Evolutionary conservation across 1,140 invertebrate species (phyloP).

Genomic region (Macrotrachela quadricornifera): DNA sequence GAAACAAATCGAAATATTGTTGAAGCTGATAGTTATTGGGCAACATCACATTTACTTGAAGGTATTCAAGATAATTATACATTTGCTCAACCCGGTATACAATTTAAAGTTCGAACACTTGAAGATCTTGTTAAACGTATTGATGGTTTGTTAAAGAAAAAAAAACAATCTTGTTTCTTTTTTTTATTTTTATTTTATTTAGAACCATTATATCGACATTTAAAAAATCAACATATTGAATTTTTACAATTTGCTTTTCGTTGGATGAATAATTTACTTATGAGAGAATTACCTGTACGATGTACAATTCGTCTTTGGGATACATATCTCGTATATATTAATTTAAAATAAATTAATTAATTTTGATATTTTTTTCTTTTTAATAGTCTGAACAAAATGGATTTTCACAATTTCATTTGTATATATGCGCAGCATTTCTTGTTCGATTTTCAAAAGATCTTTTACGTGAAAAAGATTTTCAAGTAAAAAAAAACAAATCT

Average conservation of each 20-base stretch:
- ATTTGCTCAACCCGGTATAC: slow-evolving; percentile 96
- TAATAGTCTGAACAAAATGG: slow-evolving; percentile 60
- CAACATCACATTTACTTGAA: slow-evolving; percentile 85
- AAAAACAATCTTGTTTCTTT: background rate
- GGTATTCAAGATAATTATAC: slow-evolving; percentile 99
- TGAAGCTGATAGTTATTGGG: slow-evolving; percentile 98
- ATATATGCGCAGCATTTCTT: slow-evolving; percentile 96
- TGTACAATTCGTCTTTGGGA: slow-evolving; percentile 98
- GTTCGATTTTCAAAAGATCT: slow-evolving; percentile 73
- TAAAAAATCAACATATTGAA: slow-evolving; percentile 76
- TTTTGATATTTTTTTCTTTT: no score
- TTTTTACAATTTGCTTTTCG: slow-evolving; percentile 98
- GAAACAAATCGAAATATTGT: slow-evolving; percentile 58
- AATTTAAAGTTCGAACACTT: slow-evolving; percentile 64
- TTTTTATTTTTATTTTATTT: background rate
- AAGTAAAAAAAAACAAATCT: slow-evolving; percentile 36
- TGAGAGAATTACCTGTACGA: slow-evolving; percentile 78
- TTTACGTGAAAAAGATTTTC: slow-evolving; percentile 77
- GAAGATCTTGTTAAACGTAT: slow-evolving; percentile 86
- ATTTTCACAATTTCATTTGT: slow-evolving; percentile 88
- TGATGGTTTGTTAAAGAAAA: slow-evolving; percentile 49
- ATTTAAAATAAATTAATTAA: no score
- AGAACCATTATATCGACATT: slow-evolving; percentile 36
- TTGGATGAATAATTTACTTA: slow-evolving; percentile 99
- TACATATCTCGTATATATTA: slow-evolving; percentile 57